Conservation (phyloP, 2,888 invertebrate species). For the Andrena praecox region DNA sequence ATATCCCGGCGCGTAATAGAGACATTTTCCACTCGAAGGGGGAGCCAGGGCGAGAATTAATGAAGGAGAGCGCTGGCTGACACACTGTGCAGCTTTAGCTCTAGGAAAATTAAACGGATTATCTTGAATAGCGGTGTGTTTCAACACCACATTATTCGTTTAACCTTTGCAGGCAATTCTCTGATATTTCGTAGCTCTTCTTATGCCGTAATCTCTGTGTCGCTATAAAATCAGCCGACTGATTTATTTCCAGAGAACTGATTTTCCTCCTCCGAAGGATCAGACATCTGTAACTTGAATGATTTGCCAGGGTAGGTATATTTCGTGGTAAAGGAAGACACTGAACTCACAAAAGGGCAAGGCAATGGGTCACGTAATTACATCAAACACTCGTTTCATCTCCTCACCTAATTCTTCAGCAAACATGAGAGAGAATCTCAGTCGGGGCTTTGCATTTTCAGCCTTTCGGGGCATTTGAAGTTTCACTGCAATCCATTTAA, state of each 20-base stretch:
- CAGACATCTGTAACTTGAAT: background rate
- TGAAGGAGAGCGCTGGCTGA: slow-evolving; percentile 19
- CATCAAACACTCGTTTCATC: slow-evolving; percentile 18
- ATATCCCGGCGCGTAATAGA: slow-evolving; percentile 15
- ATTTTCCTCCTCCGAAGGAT: background rate
- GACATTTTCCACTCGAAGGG: slow-evolving; percentile 26
- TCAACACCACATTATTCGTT: slow-evolving; percentile 1
- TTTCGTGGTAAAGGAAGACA: background rate
- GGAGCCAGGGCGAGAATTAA: slow-evolving; percentile 21
- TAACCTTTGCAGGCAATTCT: background rate
- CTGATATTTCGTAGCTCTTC: slow-evolving; percentile 5
- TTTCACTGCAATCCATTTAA: background rate
- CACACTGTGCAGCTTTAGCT: slow-evolving; percentile 10
- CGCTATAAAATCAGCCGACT: background rate
- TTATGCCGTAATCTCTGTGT: background rate
- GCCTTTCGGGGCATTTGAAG: background rate
- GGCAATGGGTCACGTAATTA: slow-evolving; percentile 14
- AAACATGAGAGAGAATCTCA: slow-evolving; percentile 4
- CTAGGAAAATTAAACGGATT: slow-evolving; percentile 27
- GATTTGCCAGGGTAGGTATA: background rate
- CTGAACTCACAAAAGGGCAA: background rate
- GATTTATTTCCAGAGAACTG: background rate
- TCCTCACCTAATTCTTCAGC: slow-evolving; percentile 1
- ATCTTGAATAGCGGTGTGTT: slow-evolving; percentile 4
- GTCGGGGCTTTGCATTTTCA: background rate